These are phyloP conservation scores for Mormyrus lacerda DNA, from an alignment of 2,113 vertebrate species.

Conservation along the genomic window DNA sequence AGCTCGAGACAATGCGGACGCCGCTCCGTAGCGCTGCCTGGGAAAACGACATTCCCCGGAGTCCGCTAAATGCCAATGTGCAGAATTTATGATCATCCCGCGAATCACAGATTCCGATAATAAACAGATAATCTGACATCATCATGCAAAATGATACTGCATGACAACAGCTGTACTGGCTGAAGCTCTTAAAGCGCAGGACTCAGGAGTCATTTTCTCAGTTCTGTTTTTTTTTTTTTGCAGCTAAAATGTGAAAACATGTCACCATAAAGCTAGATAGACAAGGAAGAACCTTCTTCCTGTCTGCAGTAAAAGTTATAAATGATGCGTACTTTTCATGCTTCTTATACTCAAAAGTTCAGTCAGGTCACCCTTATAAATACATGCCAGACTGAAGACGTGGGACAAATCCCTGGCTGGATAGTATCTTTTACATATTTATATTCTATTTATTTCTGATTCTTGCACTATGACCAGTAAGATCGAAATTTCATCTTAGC, in stretches of 20 bases:
- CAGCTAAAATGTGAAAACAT: background rate
- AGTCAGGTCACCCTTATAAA: slow-evolving; percentile 43
- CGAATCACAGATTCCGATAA: background rate
- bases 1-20: background rate
- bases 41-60: background rate
- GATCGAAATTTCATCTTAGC: background rate
- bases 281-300: background rate
- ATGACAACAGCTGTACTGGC: background rate
- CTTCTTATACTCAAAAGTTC: slow-evolving; percentile 39
- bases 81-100: background rate
- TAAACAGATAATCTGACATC: background rate
- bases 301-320: background rate
- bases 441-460: background rate
- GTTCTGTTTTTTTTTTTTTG: background rate
- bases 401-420: slow-evolving; percentile 43
- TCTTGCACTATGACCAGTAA: background rate
- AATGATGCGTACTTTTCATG: slow-evolving; percentile 8
- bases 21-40: background rate
- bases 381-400: slow-evolving; percentile 26
- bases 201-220: background rate
- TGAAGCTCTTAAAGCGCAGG: background rate
- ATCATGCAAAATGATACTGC: background rate
- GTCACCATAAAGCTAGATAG: background rate
- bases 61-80: background rate
- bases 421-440: slow-evolving; percentile 16